Evolutionary conservation across 1,140 invertebrate species (phyloP).

Genomic region (Bombus terrestris): DNA sequence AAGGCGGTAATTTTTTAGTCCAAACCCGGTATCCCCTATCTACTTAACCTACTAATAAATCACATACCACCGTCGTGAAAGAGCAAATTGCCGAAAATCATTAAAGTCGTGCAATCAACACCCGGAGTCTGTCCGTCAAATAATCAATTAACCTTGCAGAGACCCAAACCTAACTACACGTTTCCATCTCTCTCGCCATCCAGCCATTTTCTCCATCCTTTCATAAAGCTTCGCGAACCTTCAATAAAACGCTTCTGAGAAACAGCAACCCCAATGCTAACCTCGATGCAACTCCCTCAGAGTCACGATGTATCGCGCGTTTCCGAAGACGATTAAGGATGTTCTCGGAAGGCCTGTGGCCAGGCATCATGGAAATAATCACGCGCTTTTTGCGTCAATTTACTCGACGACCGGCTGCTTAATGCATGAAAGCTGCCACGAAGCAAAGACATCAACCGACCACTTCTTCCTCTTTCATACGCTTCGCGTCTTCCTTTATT

Average conservation of each 20-base stretch:
- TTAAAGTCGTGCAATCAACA: neutral
- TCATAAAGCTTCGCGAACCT: neutral
- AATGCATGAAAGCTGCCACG: constrained; percentile 40
- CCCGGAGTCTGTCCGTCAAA: neutral
- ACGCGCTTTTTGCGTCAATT: constrained; percentile 46
- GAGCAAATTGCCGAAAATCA: neutral
- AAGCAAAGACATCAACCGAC: constrained; percentile 43
- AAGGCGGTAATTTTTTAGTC: too few relatives aligned
- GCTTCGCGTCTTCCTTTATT: neutral
- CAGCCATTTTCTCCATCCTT: neutral
- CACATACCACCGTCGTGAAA: neutral
- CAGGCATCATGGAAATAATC: constrained; percentile 28
- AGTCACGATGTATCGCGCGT: neutral
- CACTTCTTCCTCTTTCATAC: neutral
- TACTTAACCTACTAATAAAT: neutral
- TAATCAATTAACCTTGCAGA: neutral
- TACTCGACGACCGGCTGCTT: constrained; percentile 5
- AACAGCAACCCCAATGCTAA: neutral
- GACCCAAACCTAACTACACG: neutral
- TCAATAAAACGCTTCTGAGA: neutral
- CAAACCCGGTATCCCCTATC: too few relatives aligned
- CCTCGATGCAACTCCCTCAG: too few relatives aligned
- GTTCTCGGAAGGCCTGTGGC: neutral
- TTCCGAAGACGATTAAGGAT: constrained; percentile 34
- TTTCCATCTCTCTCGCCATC: neutral